Conservation (phyloP, 2,113 vertebrate genomes). For the Pterocles gutturalis region DNA sequence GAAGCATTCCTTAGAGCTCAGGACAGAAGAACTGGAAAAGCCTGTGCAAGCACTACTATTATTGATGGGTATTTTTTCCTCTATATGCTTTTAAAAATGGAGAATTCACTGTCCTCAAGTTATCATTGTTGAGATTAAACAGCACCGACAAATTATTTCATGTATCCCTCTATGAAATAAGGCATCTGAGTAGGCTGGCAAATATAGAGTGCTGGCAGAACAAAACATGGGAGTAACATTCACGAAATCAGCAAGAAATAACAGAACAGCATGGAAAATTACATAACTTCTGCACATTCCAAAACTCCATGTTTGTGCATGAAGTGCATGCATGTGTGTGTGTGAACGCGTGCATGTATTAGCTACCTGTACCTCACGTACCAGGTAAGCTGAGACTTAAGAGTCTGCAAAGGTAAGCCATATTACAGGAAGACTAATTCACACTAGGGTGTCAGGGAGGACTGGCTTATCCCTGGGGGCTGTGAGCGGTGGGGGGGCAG, state of each 20-base stretch:
- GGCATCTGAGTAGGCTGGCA: background rate
- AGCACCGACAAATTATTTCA: background rate
- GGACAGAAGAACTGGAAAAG: background rate
- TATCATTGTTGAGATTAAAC: background rate
- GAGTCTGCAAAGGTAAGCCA: background rate
- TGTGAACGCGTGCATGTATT: fast-evolving
- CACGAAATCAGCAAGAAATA: background rate
- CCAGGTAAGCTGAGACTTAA: background rate
- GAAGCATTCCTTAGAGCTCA: background rate
- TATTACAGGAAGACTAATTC: background rate
- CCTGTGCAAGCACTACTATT: background rate
- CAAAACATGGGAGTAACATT: background rate
- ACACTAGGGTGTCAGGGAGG: background rate
- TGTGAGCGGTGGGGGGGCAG: fast-evolving
- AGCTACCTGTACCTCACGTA: background rate
- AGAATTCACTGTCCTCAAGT: background rate
- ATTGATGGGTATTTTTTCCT: background rate
- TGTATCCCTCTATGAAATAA: background rate
- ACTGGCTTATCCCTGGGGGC: background rate
- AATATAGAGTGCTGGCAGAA: background rate
- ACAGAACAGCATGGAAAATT: background rate
- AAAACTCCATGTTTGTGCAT: background rate
- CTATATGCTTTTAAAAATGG: background rate
- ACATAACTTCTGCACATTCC: background rate
- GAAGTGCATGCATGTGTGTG: fast-evolving